Conservation (phyloP, 2,113 vertebrate genomes). For the Trinectes maculatus region DNA sequence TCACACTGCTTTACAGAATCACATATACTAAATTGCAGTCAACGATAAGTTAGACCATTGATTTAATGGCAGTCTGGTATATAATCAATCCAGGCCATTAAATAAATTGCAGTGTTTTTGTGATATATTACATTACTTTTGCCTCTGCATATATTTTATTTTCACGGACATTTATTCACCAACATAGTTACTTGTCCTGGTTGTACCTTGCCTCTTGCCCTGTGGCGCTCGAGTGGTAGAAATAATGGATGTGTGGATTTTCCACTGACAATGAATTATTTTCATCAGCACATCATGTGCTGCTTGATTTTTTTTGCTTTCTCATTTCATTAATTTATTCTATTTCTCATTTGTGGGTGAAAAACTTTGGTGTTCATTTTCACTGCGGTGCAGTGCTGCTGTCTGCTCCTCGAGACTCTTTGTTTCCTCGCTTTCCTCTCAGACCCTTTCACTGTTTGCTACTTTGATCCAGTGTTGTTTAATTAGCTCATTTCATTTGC, state of each 20-base stretch:
- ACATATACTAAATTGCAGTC: too few species aligned
- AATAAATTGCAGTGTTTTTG: neutral
- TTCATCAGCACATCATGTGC: too few species aligned
- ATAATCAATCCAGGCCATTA: neutral
- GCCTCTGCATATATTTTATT: neutral
- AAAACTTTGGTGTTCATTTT: neutral
- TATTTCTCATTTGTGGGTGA: constrained; percentile 59
- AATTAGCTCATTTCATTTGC: constrained; percentile 52
- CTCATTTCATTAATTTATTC: constrained; percentile 62
- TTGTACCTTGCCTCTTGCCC: too few species aligned
- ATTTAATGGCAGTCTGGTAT: neutral
- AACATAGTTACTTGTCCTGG: too few species aligned
- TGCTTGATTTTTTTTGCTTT: too few species aligned
- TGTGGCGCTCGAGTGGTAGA: too few species aligned
- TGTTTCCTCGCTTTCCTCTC: constrained; percentile 40
- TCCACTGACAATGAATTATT: too few species aligned
- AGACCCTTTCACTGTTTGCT: constrained; percentile 16
- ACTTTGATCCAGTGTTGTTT: constrained; percentile 22
- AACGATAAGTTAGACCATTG: too few species aligned
- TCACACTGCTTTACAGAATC: too few species aligned
- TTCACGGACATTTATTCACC: neutral
- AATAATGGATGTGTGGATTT: too few species aligned
- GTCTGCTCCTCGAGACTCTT: constrained; percentile 27
- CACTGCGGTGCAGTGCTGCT: neutral
- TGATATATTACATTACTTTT: neutral